phyloP scores from a whole-genome alignment of 2,113 vertebrate species.

The Sclerurus mexicanus region DNA sequence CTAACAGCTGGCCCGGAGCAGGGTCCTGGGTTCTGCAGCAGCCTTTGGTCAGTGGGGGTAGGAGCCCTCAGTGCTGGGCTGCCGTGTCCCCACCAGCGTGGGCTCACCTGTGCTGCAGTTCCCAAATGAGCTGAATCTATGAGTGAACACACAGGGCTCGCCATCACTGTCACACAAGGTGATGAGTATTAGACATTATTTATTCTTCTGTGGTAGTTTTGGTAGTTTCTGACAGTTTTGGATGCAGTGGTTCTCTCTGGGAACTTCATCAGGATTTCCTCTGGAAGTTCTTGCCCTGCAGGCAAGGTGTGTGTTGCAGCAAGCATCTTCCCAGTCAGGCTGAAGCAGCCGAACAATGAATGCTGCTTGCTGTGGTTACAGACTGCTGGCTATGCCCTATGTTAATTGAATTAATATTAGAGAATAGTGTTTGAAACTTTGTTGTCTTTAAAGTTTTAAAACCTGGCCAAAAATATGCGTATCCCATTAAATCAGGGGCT shows the following conservation, averaged over 20 bases:
- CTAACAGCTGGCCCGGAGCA: not conserved
- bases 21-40: not conserved
- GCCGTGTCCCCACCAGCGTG: rapidly evolving
- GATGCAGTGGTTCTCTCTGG: not conserved
- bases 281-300: not conserved
- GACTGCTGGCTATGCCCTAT: not conserved
- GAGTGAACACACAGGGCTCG: rapidly evolving
- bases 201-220: not conserved
- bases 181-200: not conserved
- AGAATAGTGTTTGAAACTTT: not conserved
- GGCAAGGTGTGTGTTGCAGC: not conserved
- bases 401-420: not conserved
- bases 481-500: not conserved
- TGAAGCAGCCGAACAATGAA: not conserved
- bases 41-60: not conserved
- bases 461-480: not conserved
- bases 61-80: not conserved
- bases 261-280: not conserved
- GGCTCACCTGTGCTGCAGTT: rapidly evolving
- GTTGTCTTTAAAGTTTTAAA: not conserved
- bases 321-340: not conserved
- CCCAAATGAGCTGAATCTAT: not conserved
- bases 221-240: not conserved
- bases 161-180: not conserved
- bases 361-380: not conserved